Evolutionary conservation across 2,888 invertebrate species (phyloP).

Genomic region (Leptopilina syphax): DNA sequence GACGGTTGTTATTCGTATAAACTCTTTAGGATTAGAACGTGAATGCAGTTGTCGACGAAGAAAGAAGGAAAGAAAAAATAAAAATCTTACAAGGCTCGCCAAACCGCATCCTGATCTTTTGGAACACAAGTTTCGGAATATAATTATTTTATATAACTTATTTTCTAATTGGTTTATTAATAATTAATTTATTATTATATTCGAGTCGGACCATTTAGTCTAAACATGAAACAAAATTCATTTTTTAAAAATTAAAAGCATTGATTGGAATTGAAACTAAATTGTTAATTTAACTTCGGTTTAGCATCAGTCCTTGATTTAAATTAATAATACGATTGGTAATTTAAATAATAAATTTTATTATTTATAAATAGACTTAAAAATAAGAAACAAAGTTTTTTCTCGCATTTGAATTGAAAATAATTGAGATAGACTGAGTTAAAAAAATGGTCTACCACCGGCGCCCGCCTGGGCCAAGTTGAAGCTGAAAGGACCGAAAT

Average conservation of each 20-base stretch:
- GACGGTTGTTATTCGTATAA: constrained; percentile 34
- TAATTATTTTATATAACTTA: not conserved
- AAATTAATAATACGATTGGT: too few species aligned
- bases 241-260: too few species aligned
- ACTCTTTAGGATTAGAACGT: constrained; percentile 33
- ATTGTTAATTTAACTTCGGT: too few species aligned
- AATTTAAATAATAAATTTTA: too few species aligned
- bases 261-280: too few species aligned
- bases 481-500: constrained; percentile 68
- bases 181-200: not conserved
- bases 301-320: too few species aligned
- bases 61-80: not conserved
- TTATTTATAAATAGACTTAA: too few species aligned
- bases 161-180: not conserved
- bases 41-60: constrained; percentile 13
- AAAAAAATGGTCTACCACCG: constrained; percentile 46
- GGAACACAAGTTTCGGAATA: not conserved
- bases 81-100: not conserved
- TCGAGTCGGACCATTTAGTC: too few species aligned
- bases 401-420: not conserved
- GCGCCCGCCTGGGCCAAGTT: constrained; percentile 65
- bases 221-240: too few species aligned
- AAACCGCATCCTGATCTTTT: constrained; percentile 23
- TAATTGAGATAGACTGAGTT: not conserved
- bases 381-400: not conserved